phyloP scores from a whole-genome alignment of 2,888 invertebrate species.

The Campaea margaritaria region DNA sequence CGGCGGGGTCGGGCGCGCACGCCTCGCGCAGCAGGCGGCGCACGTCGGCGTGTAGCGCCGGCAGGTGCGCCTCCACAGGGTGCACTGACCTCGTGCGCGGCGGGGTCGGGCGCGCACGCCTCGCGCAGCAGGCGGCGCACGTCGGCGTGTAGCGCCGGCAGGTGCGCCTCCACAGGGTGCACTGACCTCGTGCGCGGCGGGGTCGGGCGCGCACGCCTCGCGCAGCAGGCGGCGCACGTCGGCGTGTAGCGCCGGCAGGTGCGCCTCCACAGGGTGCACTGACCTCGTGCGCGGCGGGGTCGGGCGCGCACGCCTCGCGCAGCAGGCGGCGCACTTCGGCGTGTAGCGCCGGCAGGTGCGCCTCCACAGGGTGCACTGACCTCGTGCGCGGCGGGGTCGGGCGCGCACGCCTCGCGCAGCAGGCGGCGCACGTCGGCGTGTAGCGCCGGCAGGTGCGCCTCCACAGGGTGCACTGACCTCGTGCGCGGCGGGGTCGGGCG shows the following conservation, averaged over 20 bases:
- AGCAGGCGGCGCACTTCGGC: conserved; percentile 49
- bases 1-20: conserved; percentile 47
- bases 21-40: too few species aligned
- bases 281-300: conserved; percentile 30
- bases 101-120: conserved; percentile 61
- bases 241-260: too few species aligned
- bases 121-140: conserved; percentile 78
- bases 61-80: too few species aligned
- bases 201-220: conserved; percentile 74
- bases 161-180: too few species aligned
- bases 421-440: too few species aligned
- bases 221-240: too few species aligned
- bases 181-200: conserved; percentile 30
- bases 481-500: conserved; percentile 16
- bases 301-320: conserved; percentile 79
- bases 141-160: too few species aligned
- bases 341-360: too few species aligned
- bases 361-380: too few species aligned
- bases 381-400: conserved; percentile 32
- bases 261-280: too few species aligned
- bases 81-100: conserved; percentile 29
- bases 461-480: conserved; percentile 16
- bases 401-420: conserved; percentile 80
- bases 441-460: too few species aligned
- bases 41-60: too few species aligned